These are phyloP conservation scores for Synergus gifuensis DNA, from an alignment of 2,888 invertebrate genomes.

Conservation along the genomic window DNA sequence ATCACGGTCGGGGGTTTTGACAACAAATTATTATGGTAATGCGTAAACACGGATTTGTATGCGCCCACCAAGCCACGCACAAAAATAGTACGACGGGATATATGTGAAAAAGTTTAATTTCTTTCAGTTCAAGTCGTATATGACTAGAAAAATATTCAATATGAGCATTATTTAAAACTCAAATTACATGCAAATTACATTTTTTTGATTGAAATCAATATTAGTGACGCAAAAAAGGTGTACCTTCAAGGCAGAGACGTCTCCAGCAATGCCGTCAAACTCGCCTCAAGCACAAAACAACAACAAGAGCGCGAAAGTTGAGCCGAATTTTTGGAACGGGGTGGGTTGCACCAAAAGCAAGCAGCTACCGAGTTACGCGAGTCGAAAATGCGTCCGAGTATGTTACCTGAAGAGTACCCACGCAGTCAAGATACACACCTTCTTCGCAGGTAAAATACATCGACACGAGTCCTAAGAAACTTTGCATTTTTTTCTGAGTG, in stretches of 20 bases:
- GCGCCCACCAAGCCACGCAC: background rate
- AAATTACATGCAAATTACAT: slow-evolving; percentile 11
- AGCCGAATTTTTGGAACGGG: slow-evolving; percentile 14
- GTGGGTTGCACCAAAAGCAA: slow-evolving; percentile 10
- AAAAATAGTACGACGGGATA: background rate
- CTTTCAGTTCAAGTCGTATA: background rate
- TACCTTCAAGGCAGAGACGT: slow-evolving; percentile 9
- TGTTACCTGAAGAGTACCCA: slow-evolving; percentile 10
- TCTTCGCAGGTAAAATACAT: slow-evolving; percentile 8
- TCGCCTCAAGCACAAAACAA: slow-evolving; percentile 2
- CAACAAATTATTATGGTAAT: slow-evolving; percentile 18
- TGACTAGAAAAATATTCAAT: too few species aligned
- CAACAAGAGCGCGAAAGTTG: slow-evolving; percentile 33
- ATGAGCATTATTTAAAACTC: too few species aligned
- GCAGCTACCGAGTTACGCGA: slow-evolving; percentile 35
- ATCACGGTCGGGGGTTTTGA: slow-evolving; percentile 37
- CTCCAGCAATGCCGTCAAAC: slow-evolving; percentile 23
- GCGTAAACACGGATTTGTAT: slow-evolving; percentile 10
- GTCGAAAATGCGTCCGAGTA: slow-evolving; percentile 31
- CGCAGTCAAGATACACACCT: background rate
- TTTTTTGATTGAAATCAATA: slow-evolving; percentile 23
- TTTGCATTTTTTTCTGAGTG: slow-evolving; percentile 6
- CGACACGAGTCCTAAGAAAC: background rate
- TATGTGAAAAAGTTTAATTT: background rate
- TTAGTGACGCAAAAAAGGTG: background rate